Percentiles rank a stretch among this genome's conserved stretches.
phyloP scores from a whole-genome alignment of 2,113 vertebrate species.

The Cyanoramphus novaezelandiae region DNA sequence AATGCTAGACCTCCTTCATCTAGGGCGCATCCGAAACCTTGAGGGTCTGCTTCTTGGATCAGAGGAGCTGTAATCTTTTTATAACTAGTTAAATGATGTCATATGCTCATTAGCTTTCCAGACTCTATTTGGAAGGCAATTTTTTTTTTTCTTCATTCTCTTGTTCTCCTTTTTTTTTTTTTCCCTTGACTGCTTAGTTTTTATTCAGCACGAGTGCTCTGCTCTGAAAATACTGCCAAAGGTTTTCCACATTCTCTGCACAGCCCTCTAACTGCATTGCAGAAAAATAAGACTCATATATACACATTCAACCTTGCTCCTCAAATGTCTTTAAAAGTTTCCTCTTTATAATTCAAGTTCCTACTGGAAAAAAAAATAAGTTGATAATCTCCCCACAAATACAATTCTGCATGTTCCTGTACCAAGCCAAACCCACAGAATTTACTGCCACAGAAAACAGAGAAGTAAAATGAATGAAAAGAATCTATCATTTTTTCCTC shows the following conservation, averaged over 20 bases:
- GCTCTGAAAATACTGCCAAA: constrained; percentile 65
- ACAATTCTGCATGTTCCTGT: constrained; percentile 1
- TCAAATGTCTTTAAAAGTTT: constrained; percentile 59
- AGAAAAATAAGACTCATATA: constrained; percentile 64
- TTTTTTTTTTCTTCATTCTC: constrained; percentile 55
- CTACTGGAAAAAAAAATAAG: constrained; percentile 34
- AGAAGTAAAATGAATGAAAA: constrained; percentile 41
- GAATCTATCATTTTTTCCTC: background rate
- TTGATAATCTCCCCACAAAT: constrained; percentile 45
- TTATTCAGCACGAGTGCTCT: constrained; percentile 60
- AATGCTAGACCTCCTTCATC: background rate
- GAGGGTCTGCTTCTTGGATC: constrained; percentile 51
- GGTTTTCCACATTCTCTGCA: constrained; percentile 70
- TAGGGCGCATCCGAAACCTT: background rate
- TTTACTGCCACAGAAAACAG: constrained; percentile 15
- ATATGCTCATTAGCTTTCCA: constrained; percentile 67
- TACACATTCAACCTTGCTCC: constrained; percentile 52
- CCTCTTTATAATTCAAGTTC: constrained; percentile 37
- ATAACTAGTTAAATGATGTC: constrained; percentile 63
- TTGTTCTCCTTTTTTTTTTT: constrained; percentile 32
- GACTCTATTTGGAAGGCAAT: constrained; percentile 51
- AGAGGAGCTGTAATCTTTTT: constrained; percentile 52
- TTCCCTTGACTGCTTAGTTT: constrained; percentile 61
- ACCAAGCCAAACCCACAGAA: background rate
- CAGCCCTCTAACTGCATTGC: constrained; percentile 69